Percentiles rank a stretch among this genome's conserved stretches.
Conservation (phyloP, 2,797 vertebrate species). For the Acrossocheilus wenchowensis region DNA sequence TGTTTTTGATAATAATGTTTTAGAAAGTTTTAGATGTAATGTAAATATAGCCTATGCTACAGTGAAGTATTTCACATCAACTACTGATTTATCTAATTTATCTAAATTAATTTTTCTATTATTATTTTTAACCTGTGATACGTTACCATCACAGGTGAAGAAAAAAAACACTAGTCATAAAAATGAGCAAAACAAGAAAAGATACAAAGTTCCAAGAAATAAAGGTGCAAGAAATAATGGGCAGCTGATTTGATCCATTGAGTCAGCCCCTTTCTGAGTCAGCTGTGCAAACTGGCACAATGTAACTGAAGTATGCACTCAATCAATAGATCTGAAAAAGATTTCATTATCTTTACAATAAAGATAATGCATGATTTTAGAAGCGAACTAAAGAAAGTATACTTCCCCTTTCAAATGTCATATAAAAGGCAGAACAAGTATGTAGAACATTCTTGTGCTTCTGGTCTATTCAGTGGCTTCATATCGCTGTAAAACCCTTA, state of each 20-base stretch:
- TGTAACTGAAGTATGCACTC: not conserved
- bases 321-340: not conserved
- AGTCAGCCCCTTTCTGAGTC: too few relatives aligned
- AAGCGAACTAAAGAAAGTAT: not conserved
- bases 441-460: slow-evolving; percentile 18
- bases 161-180: not conserved
- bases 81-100: not conserved
- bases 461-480: not conserved
- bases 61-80: not conserved
- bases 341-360: slow-evolving; percentile 5
- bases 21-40: not conserved
- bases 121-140: not conserved
- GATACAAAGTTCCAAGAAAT: not conserved
- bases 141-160: not conserved
- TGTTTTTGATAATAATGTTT: not conserved
- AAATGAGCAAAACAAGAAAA: not conserved
- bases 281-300: not conserved
- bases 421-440: not conserved
- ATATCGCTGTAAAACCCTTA: not conserved
- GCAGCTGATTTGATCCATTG: not conserved
- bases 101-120: not conserved
- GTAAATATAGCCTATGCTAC: too few relatives aligned
- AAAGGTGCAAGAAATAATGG: not conserved
- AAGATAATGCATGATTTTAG: not conserved
- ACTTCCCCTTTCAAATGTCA: not conserved